phyloP scores from a whole-genome alignment of 2,888 invertebrate genomes.

The Phragmatobia fuliginosa region DNA sequence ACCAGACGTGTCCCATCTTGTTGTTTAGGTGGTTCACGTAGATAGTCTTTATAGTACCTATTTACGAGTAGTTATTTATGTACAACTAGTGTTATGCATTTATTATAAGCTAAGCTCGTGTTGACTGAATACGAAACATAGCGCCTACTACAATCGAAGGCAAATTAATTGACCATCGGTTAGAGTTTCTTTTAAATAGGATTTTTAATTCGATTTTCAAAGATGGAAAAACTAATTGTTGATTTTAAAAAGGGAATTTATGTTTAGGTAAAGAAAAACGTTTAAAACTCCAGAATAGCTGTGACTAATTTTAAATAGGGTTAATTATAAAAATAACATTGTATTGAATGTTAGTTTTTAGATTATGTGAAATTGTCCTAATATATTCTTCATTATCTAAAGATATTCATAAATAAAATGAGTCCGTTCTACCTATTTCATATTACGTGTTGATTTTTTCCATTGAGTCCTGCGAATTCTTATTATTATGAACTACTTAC shows the following conservation, averaged over 20 bases:
- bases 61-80: no score
- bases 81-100: neutral
- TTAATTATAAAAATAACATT: conserved; percentile 11
- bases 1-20: conserved; percentile 92
- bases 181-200: no score
- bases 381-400: conserved; percentile 4
- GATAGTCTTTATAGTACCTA: conserved; percentile 40
- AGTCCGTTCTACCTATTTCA: neutral
- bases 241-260: neutral
- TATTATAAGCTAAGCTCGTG: neutral
- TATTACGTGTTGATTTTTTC: neutral
- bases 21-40: conserved; percentile 83
- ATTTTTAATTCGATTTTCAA: neutral
- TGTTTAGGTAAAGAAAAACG: conserved; percentile 11
- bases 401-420: neutral
- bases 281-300: conserved; percentile 53
- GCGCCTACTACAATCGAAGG: neutral
- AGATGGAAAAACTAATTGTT: neutral
- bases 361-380: conserved; percentile 25
- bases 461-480: neutral
- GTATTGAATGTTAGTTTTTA: neutral
- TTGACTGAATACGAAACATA: neutral
- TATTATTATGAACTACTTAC: neutral
- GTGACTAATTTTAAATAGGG: conserved; percentile 49
- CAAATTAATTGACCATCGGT: no score